A percentile compares a stretch with the other conserved stretches of the same genome.
Conservation (phyloP, 2,888 invertebrate genomes). For the Tribolium freemani region DNA sequence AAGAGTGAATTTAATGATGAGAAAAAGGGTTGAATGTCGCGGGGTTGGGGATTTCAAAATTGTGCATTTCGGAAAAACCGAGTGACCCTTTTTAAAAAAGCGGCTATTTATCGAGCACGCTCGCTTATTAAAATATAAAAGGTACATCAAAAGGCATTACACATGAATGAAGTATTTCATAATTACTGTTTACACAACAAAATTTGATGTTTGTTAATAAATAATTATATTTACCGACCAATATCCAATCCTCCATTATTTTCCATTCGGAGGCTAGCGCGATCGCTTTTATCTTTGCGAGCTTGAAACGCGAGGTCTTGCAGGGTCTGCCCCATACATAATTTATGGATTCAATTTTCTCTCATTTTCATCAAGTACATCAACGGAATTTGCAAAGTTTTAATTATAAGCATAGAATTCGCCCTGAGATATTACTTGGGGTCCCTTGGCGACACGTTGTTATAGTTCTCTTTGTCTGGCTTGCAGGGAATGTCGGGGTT, state of each 20-base stretch:
- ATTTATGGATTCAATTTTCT: slow-evolving; percentile 65
- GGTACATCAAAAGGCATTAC: slow-evolving; percentile 53
- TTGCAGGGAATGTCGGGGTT: slow-evolving; percentile 20
- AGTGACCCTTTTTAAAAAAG: slow-evolving; percentile 9
- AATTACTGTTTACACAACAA: slow-evolving; percentile 52
- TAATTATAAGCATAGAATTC: slow-evolving; percentile 57
- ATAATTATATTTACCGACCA: slow-evolving; percentile 52
- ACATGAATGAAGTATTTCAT: slow-evolving; percentile 50
- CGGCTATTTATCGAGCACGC: slow-evolving; percentile 27
- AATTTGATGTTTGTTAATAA: slow-evolving; percentile 53
- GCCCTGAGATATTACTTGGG: slow-evolving; percentile 50
- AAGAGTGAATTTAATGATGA: slow-evolving; percentile 49
- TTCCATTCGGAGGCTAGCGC: slow-evolving; percentile 41
- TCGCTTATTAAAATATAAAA: slow-evolving; percentile 47
- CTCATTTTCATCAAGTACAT: slow-evolving; percentile 51
- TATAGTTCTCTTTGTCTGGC: slow-evolving; percentile 33
- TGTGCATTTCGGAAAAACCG: not conserved
- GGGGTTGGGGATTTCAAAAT: slow-evolving; percentile 5
- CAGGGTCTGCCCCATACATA: slow-evolving; percentile 47
- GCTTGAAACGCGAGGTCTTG: slow-evolving; percentile 30
- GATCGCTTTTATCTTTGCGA: slow-evolving; percentile 42
- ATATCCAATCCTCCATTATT: slow-evolving; percentile 51
- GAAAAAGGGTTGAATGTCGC: slow-evolving; percentile 41
- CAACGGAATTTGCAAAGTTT: slow-evolving; percentile 58
- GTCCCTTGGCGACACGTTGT: slow-evolving; percentile 31